A percentile compares a stretch with the other conserved stretches of the same genome.
Conservation (phyloP, 2,888 invertebrate species). For the Slavum lentiscoides region DNA sequence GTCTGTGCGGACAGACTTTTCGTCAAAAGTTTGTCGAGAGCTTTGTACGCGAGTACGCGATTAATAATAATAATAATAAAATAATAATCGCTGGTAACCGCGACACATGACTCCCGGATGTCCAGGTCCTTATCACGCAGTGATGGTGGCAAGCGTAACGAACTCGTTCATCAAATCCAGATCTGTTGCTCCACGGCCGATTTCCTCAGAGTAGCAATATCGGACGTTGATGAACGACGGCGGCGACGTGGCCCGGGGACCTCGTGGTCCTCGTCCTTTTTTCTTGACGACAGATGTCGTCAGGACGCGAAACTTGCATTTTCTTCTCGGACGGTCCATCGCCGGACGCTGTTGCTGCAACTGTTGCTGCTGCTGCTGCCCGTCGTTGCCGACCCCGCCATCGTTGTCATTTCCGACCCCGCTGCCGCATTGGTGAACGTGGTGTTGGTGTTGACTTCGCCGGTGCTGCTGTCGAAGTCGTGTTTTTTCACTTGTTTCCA, state of each 20-base stretch:
- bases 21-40: no score
- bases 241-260: background rate
- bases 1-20: no score
- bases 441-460: slow-evolving; percentile 12
- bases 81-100: background rate
- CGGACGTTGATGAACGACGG: background rate
- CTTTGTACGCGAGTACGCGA: no score
- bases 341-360: background rate
- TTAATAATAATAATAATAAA: no score
- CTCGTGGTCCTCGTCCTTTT: background rate
- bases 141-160: background rate
- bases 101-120: background rate
- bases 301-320: slow-evolving; percentile 30
- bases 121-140: background rate
- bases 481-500: slow-evolving; percentile 36
- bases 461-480: slow-evolving; percentile 27
- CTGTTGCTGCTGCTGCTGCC: background rate
- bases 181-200: slow-evolving; percentile 18
- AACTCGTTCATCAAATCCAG: slow-evolving; percentile 36
- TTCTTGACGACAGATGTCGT: background rate
- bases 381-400: background rate
- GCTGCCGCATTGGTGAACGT: background rate
- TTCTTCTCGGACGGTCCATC: background rate
- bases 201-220: background rate
- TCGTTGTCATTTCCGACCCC: background rate